Evolutionary conservation across 2,888 invertebrate genomes (phyloP), one percentile per base, ranked within the genome.

Genomic region (Macrosiphum euphorbiae): DNA sequence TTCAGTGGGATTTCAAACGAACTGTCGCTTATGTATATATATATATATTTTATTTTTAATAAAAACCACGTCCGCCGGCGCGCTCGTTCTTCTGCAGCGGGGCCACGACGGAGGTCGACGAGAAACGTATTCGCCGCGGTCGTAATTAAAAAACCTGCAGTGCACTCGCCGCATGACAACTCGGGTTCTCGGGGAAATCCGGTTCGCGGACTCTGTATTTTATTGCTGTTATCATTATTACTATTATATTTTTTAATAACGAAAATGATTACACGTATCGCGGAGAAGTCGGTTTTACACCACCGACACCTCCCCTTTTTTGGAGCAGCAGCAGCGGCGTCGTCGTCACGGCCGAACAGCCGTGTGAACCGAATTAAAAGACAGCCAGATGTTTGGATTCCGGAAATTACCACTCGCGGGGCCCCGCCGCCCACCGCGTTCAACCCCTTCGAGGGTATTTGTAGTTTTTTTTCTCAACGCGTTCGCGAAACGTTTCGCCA

Each of bases 341-440:
- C 58, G 35, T 55, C 90, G 50, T 90, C 47, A 90, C 67, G 90
- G 90, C 67, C 90, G 90, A 50, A 94, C 90, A 61, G 85, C 52
- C 61, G 61, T 86, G 85, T 35, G 89, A 89, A 84, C 88, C 89
- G 84, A 93, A 94, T 94, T 67, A 94, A 94, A 94, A 86, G 90
- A 24, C 86, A 90, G 26, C 94, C 94, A 94, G 58, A 94, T 94
- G 94, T 90, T 93, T n/a, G 86, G n/a, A 87, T 86, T 94, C 94
- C 94, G 94, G 94, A 94, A 90, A 94, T 90, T 86, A 67, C 20
- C 35, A 41, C 35, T 61, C 92, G 44, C 35, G 3, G 2, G 11
- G 28, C 41, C 28, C 28, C 47, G 1, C 85, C n/a, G 4, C 28
- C 3, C 26, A n/a, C 50, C 52, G 28, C 26, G 13, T 26, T 11